A percentile compares a stretch with the other conserved stretches of the same genome.
Evolutionary conservation across 2,888 invertebrate genomes (phyloP).

Genomic region (Lithodes maja): DNA sequence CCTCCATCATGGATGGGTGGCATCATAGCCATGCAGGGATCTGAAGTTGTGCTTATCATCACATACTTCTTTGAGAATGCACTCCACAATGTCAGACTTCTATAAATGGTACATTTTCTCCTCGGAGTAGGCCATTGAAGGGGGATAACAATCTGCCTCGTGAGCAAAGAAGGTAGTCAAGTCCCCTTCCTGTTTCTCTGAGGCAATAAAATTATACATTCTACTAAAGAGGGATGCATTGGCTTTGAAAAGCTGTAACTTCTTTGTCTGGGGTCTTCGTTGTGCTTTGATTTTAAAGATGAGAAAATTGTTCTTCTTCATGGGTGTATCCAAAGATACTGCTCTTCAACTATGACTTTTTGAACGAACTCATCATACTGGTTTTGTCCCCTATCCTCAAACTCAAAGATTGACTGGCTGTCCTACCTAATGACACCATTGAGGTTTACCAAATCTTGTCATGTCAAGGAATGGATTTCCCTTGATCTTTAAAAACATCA

Average conservation of each 20-base stretch:
- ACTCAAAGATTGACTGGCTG: constrained; percentile 1
- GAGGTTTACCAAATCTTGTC: background rate
- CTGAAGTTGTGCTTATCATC: constrained; percentile 17
- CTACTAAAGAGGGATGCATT: constrained; percentile 15
- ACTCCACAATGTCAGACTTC: constrained; percentile 24
- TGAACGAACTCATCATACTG: constrained; percentile 6
- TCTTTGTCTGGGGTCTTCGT: background rate
- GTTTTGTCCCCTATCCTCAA: constrained; percentile 2
- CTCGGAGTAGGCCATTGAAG: constrained; percentile 27
- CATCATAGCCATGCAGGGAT: background rate
- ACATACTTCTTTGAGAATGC: constrained; percentile 16
- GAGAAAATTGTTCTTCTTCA: constrained; percentile 21
- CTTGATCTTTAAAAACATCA: constrained; percentile 21
- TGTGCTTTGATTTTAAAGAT: constrained; percentile 5
- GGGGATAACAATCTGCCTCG: constrained; percentile 3
- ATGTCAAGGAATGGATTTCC: constrained; percentile 13
- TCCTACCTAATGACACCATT: background rate
- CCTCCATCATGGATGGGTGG: constrained; percentile 1
- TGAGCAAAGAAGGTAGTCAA: constrained; percentile 6
- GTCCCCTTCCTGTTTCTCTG: constrained; percentile 11
- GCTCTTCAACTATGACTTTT: constrained; percentile 12
- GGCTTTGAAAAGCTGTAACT: background rate
- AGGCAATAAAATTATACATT: constrained; percentile 17
- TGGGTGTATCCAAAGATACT: background rate
- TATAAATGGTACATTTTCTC: constrained; percentile 14